Base-by-base conservation (phyloP, 1,140 invertebrate species). In the Riptortus pedestris region DNA sequence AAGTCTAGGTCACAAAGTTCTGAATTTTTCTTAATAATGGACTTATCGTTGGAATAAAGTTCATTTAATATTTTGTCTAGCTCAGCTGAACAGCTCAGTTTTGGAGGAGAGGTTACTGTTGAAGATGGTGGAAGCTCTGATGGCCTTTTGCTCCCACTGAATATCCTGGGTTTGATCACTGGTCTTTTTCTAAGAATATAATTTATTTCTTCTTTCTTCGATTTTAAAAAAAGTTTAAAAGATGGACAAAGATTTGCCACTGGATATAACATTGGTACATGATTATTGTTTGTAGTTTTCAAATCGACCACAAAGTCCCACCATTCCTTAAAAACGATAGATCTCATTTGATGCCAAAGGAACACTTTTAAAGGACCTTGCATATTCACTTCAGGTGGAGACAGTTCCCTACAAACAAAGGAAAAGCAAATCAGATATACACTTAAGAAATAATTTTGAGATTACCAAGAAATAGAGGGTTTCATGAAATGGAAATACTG, bases 21-120 rank as follows among this genome's bases (percentile, higher is more conserved):
- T 24, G 51, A 12, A 2, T 52, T n/a, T 26, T 26, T 55, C 12
- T 24, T 26, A 24, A 24, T 55, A 24, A 24, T 26, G 24, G 20
- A 2, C 16, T 26, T 55, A 24, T 55, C 51, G 26, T 55, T 26
- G 2, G 51, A 24, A 27, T 55, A 55, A 27, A 55, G 51, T 55
- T 55, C 51, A 55, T 55, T 55, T 12, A 55, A 55, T 24, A 55
- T 55, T 55, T 55, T 22, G 12, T 24, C 24, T 9, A 55, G 24
- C 24, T 55, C 51, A 24, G 22, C 24, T 0, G 51, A 20, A 26
- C 51, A 24, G 24, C 24, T 55, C 24, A 14, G 22, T 14, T 24
- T 55, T 11, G 18, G 20, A 11, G 24, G 14, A 24, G 24, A 27
- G 14, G 51, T 18, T 24, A 55, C 1, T 14, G 22, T 12, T 26